Conservation (phyloP, 2,113 vertebrate genomes). For the Stigmatopora nigra region DNA sequence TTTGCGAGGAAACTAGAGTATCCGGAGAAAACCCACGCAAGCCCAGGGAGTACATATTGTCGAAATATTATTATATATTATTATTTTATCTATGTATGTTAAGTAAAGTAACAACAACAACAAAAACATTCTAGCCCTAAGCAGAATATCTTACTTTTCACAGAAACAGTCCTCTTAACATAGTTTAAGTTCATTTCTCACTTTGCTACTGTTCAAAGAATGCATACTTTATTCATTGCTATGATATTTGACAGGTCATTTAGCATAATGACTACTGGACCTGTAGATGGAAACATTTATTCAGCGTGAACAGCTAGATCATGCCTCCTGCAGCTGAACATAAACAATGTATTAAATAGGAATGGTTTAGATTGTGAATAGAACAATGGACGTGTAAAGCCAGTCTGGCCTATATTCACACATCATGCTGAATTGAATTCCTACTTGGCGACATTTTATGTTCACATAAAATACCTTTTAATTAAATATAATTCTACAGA, state of each 20-base stretch:
- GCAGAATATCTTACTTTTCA: not conserved
- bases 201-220: not conserved
- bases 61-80: too few species aligned
- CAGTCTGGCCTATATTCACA: not conserved
- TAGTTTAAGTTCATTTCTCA: not conserved
- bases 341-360: not conserved
- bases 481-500: constrained; percentile 3
- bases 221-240: not conserved
- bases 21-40: too few species aligned
- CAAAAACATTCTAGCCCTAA: not conserved
- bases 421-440: constrained; percentile 1
- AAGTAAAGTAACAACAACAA: not conserved
- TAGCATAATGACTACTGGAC: not conserved
- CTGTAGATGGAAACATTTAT: constrained; percentile 1
- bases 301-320: not conserved
- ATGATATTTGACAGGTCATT: not conserved
- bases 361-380: not conserved
- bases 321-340: not conserved
- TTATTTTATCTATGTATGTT: too few species aligned
- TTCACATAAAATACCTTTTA: not conserved
- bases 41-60: too few species aligned
- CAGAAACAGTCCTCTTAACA: not conserved
- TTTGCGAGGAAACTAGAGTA: too few species aligned
- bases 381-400: not conserved
- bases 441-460: not conserved